phyloP scores from a whole-genome alignment of 2,888 invertebrate genomes.

The Glaucopsyche alexis region DNA sequence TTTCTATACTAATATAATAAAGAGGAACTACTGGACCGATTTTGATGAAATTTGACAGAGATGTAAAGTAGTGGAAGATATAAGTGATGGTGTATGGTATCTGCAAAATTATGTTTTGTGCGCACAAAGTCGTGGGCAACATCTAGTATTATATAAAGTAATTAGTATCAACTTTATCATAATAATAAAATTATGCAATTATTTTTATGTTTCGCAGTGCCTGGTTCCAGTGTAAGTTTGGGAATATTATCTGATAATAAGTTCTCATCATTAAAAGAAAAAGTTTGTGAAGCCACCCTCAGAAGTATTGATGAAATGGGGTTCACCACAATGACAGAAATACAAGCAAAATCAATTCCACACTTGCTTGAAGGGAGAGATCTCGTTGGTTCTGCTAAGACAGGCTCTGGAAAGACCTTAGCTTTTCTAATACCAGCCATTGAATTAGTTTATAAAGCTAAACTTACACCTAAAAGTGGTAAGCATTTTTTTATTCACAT shows the following conservation, averaged over 20 bases:
- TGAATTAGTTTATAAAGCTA: conserved; percentile 92
- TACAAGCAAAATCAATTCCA: conserved; percentile 94
- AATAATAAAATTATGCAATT: too few relatives aligned
- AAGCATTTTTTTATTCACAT: conserved; percentile 46
- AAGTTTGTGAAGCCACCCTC: conserved; percentile 90
- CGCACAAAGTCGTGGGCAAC: too few relatives aligned
- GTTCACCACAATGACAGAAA: conserved; percentile 96
- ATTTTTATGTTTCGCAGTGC: conserved; percentile 76
- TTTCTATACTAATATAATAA: too few relatives aligned
- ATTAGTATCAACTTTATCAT: too few relatives aligned
- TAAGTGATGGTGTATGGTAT: too few relatives aligned
- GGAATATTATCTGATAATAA: conserved; percentile 81
- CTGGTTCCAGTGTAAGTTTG: conserved; percentile 81
- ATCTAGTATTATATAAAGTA: too few relatives aligned
- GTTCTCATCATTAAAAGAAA: conserved; percentile 80
- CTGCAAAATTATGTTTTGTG: too few relatives aligned
- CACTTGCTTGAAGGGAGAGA: conserved; percentile 94
- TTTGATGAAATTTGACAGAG: too few relatives aligned
- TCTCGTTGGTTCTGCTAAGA: conserved; percentile 95
- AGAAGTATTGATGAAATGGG: conserved; percentile 94
- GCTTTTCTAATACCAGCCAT: conserved; percentile 97
- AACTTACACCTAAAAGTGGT: conserved; percentile 96
- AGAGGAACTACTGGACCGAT: too few relatives aligned
- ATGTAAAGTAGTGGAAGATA: too few relatives aligned
- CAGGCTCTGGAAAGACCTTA: conserved; percentile 98